Percentiles rank a stretch among this genome's conserved stretches.
phyloP scores from a whole-genome alignment of 2,888 invertebrate species.

The Terebella lapidaria region DNA sequence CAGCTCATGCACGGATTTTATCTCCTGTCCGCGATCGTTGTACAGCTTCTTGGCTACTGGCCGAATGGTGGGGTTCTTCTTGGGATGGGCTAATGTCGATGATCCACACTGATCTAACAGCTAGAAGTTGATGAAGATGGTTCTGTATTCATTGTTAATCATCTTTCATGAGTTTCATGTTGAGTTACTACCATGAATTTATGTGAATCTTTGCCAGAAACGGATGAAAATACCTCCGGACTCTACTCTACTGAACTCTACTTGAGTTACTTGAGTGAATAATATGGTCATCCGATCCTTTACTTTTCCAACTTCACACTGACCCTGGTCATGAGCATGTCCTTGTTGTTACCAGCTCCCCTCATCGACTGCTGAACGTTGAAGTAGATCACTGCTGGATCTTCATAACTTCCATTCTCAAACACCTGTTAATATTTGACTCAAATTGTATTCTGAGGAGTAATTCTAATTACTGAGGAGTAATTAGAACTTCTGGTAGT shows the following conservation, averaged over 20 bases:
- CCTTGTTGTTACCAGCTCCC: conserved; percentile 31
- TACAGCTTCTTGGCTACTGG: conserved; percentile 44
- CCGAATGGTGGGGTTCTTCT: conserved; percentile 35
- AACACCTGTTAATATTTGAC: conserved; percentile 34
- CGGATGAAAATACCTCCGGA: no score
- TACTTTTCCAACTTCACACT: no score
- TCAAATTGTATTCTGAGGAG: neutral
- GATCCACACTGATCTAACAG: conserved; percentile 39
- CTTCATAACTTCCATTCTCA: conserved; percentile 44
- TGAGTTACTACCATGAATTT: no score
- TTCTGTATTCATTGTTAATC: no score
- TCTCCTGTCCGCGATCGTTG: conserved; percentile 39
- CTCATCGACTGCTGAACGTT: conserved; percentile 43
- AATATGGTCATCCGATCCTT: no score
- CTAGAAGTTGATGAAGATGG: conserved; percentile 35
- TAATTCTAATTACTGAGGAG: neutral
- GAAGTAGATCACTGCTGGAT: conserved; percentile 41
- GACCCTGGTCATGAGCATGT: conserved; percentile 22
- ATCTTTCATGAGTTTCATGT: neutral
- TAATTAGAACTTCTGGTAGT: neutral
- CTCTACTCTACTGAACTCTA: no score
- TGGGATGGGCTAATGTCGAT: conserved; percentile 28
- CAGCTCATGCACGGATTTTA: conserved; percentile 37
- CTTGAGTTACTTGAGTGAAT: no score
- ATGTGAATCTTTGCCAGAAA: no score